Percentiles rank a stretch among this genome's conserved stretches.
Evolutionary conservation across 2,888 invertebrate species (phyloP).

Genomic region (Xanthia icteritia): DNA sequence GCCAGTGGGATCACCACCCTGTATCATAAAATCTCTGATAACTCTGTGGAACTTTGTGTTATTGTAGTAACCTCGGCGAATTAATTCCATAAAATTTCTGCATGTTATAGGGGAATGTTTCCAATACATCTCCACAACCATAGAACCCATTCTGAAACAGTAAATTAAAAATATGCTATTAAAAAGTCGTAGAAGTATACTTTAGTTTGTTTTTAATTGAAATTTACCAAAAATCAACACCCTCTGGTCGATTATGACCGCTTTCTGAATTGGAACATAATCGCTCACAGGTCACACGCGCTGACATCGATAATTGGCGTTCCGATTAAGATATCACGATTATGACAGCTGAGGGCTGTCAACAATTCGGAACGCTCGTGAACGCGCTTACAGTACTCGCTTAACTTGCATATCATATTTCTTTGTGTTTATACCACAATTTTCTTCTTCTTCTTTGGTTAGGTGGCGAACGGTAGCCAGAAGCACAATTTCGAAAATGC

Average conservation of each 20-base stretch:
- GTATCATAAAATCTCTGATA: slow-evolving; percentile 98
- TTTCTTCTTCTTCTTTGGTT: too few species aligned
- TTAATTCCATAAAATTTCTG: slow-evolving; percentile 98
- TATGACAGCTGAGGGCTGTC: too few species aligned
- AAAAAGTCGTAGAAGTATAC: neutral
- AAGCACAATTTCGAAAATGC: too few species aligned
- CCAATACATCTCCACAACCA: slow-evolving; percentile 99
- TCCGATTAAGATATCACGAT: too few species aligned
- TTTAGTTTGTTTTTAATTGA: neutral
- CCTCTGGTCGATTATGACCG: fast-evolving
- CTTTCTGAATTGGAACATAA: too few species aligned
- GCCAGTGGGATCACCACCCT: slow-evolving; percentile 99
- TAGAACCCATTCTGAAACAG: slow-evolving; percentile 95
- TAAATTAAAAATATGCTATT: neutral
- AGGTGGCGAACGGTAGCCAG: too few species aligned
- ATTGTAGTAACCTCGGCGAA: slow-evolving; percentile 98
- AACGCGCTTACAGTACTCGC: too few species aligned
- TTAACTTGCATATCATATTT: too few species aligned
- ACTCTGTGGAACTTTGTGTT: slow-evolving; percentile 99
- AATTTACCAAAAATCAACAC: neutral
- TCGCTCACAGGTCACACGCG: too few species aligned
- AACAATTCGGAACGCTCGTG: too few species aligned
- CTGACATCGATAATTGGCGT: too few species aligned
- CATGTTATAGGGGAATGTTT: slow-evolving; percentile 99
- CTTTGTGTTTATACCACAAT: too few species aligned